Evolutionary conservation across 2,113 vertebrate genomes (phyloP).

Genomic region (Raja brachyura): DNA sequence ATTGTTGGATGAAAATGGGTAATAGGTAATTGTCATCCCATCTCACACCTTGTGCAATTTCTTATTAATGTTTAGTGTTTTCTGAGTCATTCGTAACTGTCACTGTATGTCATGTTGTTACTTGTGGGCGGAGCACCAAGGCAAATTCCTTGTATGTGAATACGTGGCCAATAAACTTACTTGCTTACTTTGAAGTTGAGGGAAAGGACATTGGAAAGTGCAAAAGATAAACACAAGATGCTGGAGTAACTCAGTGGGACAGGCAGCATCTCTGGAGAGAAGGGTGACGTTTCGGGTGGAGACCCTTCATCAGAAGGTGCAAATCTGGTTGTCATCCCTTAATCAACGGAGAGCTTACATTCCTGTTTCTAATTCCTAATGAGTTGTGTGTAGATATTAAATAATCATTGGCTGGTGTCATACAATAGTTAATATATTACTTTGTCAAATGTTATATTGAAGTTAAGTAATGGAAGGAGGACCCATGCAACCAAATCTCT

Average conservation of each 20-base stretch:
- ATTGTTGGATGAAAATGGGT: neutral
- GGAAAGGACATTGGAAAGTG: neutral
- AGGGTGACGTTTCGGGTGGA: too few relatives aligned
- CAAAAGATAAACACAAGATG: neutral
- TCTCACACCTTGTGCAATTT: neutral
- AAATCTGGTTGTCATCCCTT: neutral
- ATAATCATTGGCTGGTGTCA: neutral
- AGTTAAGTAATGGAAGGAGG: neutral
- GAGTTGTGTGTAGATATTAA: neutral
- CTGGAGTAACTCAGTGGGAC: too few relatives aligned
- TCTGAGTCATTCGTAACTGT: too few relatives aligned
- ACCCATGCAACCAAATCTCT: neutral
- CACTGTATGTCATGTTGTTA: too few relatives aligned
- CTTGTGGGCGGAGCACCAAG: too few relatives aligned
- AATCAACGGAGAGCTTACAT: too few relatives aligned
- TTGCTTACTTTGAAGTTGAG: neutral
- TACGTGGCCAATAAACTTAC: too few relatives aligned
- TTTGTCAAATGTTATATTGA: neutral
- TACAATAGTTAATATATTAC: neutral
- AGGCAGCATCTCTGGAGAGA: too few relatives aligned
- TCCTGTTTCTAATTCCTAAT: too few relatives aligned
- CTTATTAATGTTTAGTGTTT: too few relatives aligned
- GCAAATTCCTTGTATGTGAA: too few relatives aligned
- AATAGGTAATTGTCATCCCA: neutral
- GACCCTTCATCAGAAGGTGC: neutral